Percentiles rank a stretch among this genome's conserved stretches.
phyloP scores from a whole-genome alignment of 2,113 vertebrate genomes.

The Pterocles burchelli region DNA sequence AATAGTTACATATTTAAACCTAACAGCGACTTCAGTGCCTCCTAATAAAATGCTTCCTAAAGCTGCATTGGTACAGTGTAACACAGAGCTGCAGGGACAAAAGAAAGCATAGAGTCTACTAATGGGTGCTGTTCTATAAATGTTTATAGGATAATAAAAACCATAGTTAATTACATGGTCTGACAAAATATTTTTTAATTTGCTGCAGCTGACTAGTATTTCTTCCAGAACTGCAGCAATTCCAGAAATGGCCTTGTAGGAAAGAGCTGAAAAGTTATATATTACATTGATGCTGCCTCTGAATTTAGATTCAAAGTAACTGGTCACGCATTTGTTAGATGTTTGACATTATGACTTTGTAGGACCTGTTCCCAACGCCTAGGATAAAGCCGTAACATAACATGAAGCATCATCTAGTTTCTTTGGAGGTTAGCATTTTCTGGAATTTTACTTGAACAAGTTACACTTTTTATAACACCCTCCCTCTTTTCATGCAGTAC shows the following conservation, averaged over 20 bases:
- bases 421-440: neutral
- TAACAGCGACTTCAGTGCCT: neutral
- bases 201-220: constrained; percentile 3
- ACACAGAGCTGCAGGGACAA: neutral
- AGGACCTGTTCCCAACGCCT: neutral
- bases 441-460: neutral
- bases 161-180: neutral
- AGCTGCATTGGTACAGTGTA: neutral
- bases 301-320: constrained; percentile 30
- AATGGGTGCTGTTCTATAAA: neutral
- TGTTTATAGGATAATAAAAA: constrained; percentile 29
- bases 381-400: neutral
- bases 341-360: neutral
- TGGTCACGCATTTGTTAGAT: neutral
- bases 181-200: constrained; percentile 6
- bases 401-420: neutral
- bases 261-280: neutral
- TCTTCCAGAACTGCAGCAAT: neutral
- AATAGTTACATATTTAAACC: constrained; percentile 14
- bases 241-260: constrained; percentile 1
- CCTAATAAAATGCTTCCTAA: constrained; percentile 18
- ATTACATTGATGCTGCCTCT: neutral
- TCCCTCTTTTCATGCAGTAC: neutral
- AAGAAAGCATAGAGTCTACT: neutral
- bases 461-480: neutral